phyloP scores from a whole-genome alignment of 2,113 vertebrate genomes.

The Anguilla japonica region DNA sequence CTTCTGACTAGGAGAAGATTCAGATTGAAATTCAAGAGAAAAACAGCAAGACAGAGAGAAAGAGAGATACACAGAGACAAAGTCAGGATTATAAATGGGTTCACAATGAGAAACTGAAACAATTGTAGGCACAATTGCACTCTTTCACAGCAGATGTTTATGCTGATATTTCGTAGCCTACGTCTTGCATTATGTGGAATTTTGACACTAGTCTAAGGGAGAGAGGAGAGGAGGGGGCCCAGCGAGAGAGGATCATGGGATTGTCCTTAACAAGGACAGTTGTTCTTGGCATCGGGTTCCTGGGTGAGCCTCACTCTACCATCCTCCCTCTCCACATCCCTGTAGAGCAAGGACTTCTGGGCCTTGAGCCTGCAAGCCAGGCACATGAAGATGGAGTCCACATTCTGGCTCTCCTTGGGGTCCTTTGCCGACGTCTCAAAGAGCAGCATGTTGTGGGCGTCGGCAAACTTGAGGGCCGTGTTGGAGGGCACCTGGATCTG shows the following conservation, averaged over 20 bases:
- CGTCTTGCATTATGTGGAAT: conserved; percentile 5
- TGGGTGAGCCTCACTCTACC: conserved; percentile 76
- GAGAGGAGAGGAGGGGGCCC: not conserved
- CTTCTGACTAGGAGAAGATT: not conserved
- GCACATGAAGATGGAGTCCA: conserved; percentile 97
- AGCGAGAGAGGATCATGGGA: conserved; percentile 22
- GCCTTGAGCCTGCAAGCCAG: conserved; percentile 92
- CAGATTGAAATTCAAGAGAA: not conserved
- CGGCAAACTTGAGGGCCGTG: conserved; percentile 89
- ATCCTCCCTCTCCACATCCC: conserved; percentile 83
- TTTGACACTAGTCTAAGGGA: conserved; percentile 16
- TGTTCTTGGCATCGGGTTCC: conserved; percentile 69
- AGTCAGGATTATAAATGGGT: conserved; percentile 19
- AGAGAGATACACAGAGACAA: conserved; percentile 5
- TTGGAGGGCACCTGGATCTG: conserved; percentile 95
- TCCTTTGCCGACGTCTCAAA: conserved; percentile 98
- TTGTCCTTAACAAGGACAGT: conserved; percentile 84
- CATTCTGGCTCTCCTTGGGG: conserved; percentile 91
- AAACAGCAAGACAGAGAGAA: conserved; percentile 5
- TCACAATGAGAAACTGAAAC: conserved; percentile 26
- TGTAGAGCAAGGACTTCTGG: conserved; percentile 90
- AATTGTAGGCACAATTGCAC: conserved; percentile 42
- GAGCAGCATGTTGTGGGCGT: conserved; percentile 94
- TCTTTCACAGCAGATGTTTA: conserved; percentile 35
- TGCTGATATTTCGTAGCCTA: conserved; percentile 13